A percentile compares a stretch with the other conserved stretches of the same genome.
Conservation (phyloP, 2,113 vertebrate species). For the Scortum barcoo region DNA sequence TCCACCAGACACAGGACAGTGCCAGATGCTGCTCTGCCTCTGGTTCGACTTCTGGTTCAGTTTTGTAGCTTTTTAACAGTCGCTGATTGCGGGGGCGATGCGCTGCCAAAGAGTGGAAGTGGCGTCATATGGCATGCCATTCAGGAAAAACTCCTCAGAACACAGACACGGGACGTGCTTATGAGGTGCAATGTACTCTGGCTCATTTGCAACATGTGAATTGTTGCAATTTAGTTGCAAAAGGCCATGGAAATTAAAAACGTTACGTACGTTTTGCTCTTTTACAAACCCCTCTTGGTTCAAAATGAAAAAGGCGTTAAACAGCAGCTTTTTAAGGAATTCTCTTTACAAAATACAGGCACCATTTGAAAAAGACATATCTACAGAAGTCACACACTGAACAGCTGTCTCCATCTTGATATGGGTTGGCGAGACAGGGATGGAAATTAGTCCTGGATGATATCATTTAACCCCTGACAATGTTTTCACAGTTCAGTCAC, state of each 20-base stretch:
- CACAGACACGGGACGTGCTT: conserved; percentile 57
- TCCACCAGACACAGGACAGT: conserved; percentile 38
- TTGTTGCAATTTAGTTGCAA: conserved; percentile 56
- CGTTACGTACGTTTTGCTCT: neutral
- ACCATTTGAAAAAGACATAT: neutral
- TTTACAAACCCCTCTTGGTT: conserved; percentile 11
- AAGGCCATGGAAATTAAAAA: conserved; percentile 35
- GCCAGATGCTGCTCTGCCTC: conserved; percentile 72
- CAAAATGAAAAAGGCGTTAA: conserved; percentile 7
- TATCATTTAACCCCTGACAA: neutral
- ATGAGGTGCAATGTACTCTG: conserved; percentile 56
- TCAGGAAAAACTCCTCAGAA: conserved; percentile 62
- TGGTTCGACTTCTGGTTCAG: conserved; percentile 73
- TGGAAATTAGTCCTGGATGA: neutral
- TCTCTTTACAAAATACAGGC: neutral
- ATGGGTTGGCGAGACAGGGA: neutral
- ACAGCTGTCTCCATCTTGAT: neutral
- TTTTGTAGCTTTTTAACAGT: conserved; percentile 77
- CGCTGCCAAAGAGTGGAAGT: conserved; percentile 77
- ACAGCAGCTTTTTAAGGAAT: neutral
- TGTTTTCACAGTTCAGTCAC: neutral
- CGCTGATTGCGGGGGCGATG: conserved; percentile 69
- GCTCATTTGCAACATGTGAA: conserved; percentile 36
- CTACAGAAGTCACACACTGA: neutral
- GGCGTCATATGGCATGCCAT: conserved; percentile 74